These are phyloP conservation scores for Apodemia mormo DNA, from an alignment of 2,888 invertebrate genomes.

Conservation along the genomic window DNA sequence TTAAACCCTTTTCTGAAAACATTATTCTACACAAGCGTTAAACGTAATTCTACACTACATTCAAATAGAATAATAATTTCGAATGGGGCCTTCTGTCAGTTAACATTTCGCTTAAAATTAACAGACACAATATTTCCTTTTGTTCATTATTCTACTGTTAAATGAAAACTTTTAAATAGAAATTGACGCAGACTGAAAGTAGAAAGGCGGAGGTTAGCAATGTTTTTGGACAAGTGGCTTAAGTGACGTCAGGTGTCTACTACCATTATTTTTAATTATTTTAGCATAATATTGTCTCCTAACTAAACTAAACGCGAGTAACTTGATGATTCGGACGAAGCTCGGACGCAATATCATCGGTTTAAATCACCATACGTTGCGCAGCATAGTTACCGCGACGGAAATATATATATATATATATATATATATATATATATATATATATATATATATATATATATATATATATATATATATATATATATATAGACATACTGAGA, in stretches of 20 bases:
- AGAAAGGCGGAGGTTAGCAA: background rate
- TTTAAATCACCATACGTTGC: too few species aligned
- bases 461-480: too few species aligned
- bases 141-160: conserved; percentile 6
- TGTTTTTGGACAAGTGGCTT: background rate
- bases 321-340: too few species aligned
- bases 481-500: too few species aligned
- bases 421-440: too few species aligned
- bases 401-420: too few species aligned
- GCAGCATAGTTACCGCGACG: too few species aligned
- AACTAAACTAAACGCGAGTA: too few species aligned
- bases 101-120: background rate
- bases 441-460: too few species aligned
- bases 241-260: background rate
- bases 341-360: too few species aligned
- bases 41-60: background rate
- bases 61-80: background rate
- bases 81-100: background rate
- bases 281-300: background rate
- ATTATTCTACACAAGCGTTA: background rate
- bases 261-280: background rate
- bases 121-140: background rate
- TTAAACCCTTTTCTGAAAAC: background rate
- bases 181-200: background rate
- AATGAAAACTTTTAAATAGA: background rate